Conservation (phyloP, 2,797 vertebrate species). For the Leuciscus waleckii region DNA sequence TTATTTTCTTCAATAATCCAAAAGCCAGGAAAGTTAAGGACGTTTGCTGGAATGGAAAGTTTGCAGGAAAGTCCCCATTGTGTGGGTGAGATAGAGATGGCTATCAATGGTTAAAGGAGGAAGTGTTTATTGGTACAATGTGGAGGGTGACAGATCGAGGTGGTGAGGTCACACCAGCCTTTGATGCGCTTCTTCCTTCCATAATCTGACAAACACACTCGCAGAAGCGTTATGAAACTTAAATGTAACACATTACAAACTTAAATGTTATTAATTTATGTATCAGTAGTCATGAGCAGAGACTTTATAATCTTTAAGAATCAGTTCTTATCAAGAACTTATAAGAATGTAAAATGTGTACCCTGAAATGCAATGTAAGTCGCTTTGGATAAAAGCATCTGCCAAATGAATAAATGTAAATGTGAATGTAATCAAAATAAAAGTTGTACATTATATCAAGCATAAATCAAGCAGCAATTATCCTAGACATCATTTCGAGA, state of each 20-base stretch:
- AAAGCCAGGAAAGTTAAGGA: background rate
- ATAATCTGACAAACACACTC: conserved; percentile 12
- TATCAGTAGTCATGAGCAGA: background rate
- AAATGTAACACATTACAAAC: background rate
- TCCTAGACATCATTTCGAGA: background rate
- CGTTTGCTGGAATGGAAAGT: conserved; percentile 25
- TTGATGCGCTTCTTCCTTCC: conserved; percentile 55
- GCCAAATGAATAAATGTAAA: too few species aligned
- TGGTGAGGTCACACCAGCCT: conserved; percentile 33
- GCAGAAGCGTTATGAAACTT: background rate
- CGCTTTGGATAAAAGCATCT: too few species aligned
- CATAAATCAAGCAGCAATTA: background rate
- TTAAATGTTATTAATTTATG: background rate
- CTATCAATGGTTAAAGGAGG: conserved; percentile 25
- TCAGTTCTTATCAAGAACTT: too few species aligned
- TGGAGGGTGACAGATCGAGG: conserved; percentile 42
- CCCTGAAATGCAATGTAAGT: too few species aligned
- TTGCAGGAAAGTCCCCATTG: conserved; percentile 41
- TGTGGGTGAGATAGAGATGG: conserved; percentile 34
- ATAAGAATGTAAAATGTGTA: too few species aligned
- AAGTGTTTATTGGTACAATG: conserved; percentile 60
- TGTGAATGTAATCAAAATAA: background rate
- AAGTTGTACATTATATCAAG: background rate
- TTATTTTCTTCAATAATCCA: background rate
- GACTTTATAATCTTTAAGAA: background rate